phyloP scores from a whole-genome alignment of 2,888 invertebrate genomes.

The Cactoblastis cactorum region DNA sequence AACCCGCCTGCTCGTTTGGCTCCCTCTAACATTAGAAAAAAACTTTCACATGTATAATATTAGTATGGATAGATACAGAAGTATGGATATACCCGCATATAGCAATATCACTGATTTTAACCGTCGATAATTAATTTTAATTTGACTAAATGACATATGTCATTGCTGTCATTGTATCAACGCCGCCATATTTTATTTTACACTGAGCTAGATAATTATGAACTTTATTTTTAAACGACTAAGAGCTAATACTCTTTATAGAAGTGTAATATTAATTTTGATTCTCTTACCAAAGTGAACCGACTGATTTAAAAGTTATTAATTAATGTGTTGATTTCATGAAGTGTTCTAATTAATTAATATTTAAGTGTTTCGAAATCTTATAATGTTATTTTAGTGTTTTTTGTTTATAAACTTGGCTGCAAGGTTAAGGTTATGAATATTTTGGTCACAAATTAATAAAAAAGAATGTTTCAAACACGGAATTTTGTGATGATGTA shows the following conservation, averaged over 20 bases:
- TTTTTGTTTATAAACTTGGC: neutral
- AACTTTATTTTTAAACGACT: constrained; percentile 6
- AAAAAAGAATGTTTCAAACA: too few species aligned
- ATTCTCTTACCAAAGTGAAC: constrained; percentile 23
- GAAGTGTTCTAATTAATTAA: constrained; percentile 14
- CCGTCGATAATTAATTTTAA: constrained; percentile 61
- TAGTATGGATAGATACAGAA: too few species aligned
- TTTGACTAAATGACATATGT: constrained; percentile 60
- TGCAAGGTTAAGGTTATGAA: neutral
- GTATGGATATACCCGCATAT: neutral
- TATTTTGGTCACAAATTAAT: too few species aligned
- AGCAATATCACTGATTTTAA: constrained; percentile 26
- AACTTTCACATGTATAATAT: too few species aligned
- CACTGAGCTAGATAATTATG: neutral
- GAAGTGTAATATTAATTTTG: neutral
- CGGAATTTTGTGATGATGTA: too few species aligned
- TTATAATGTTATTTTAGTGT: neutral
- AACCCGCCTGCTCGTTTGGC: too few species aligned
- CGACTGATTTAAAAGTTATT: constrained; percentile 28
- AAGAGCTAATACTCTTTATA: neutral
- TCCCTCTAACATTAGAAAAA: too few species aligned
- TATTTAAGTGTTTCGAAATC: constrained; percentile 1
- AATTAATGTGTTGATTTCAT: constrained; percentile 25
- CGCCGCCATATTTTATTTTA: neutral
- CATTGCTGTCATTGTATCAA: constrained; percentile 44